phyloP scores from a whole-genome alignment of 2,797 vertebrate genomes.

The Falco biarmicus region DNA sequence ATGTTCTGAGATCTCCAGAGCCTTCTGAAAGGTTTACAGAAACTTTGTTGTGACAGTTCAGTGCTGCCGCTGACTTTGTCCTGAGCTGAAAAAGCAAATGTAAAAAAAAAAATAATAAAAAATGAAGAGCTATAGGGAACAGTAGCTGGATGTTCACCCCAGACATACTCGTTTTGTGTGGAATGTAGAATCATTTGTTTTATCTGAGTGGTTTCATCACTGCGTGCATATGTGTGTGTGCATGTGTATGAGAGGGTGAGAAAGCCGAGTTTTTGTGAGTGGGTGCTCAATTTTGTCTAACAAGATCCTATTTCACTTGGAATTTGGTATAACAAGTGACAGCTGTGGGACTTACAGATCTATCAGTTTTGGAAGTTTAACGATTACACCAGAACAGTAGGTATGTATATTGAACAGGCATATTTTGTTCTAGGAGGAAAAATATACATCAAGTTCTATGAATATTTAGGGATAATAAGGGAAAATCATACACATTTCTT shows the following conservation, averaged over 20 bases:
- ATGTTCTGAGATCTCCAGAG: not conserved
- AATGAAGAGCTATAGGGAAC: not conserved
- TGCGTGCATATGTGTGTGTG: not conserved
- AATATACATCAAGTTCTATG: not conserved
- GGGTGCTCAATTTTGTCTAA: conserved; percentile 19
- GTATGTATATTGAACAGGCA: not conserved
- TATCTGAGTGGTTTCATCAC: not conserved
- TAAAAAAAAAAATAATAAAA: not conserved
- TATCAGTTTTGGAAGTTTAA: not conserved
- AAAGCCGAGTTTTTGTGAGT: not conserved
- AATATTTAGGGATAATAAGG: not conserved
- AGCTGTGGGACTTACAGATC: not conserved
- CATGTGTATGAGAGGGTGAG: not conserved
- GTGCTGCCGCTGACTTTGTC: not conserved
- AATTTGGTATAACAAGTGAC: conserved; percentile 7
- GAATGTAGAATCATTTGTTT: not conserved
- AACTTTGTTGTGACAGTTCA: not conserved
- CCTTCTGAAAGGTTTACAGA: not conserved
- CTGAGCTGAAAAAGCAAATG: not conserved
- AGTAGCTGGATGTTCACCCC: not conserved
- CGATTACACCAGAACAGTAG: not conserved
- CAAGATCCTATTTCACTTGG: not conserved
- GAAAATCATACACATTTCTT: not conserved
- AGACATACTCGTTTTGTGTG: not conserved
- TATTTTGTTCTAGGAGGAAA: not conserved